Evolutionary conservation across 2,113 vertebrate genomes (phyloP).

Genomic region (Toxotes chatareus): DNA sequence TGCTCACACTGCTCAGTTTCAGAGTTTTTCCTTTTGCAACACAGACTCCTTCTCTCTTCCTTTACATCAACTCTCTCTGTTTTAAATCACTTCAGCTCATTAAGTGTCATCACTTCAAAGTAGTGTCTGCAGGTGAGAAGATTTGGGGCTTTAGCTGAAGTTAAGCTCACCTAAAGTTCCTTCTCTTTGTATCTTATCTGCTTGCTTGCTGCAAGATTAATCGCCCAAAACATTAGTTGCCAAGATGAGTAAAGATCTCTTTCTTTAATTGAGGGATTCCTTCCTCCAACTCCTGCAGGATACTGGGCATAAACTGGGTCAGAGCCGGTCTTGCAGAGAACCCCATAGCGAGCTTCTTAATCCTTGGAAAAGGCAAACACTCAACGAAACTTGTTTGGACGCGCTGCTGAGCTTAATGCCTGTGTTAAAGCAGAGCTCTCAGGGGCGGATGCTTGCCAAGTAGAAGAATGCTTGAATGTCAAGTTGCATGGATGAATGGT

Average conservation of each 20-base stretch:
- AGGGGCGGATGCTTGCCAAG: constrained; percentile 35
- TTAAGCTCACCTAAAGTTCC: neutral
- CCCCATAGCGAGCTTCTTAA: constrained; percentile 19
- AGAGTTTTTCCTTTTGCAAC: neutral
- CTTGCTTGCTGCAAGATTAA: constrained; percentile 5
- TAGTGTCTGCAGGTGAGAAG: neutral
- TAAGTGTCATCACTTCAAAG: neutral
- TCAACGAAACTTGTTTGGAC: constrained; percentile 45
- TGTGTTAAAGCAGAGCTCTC: neutral
- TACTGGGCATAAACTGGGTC: constrained; percentile 46
- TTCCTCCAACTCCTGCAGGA: neutral
- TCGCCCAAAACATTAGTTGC: neutral
- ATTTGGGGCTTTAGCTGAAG: neutral
- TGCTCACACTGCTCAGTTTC: constrained; percentile 3
- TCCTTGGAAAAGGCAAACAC: constrained; percentile 41
- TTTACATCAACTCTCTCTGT: neutral
- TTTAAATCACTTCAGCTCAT: neutral
- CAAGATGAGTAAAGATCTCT: neutral
- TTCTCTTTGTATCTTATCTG: neutral
- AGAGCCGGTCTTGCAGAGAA: neutral
- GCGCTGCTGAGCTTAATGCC: constrained; percentile 37
- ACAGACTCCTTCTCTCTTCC: neutral
- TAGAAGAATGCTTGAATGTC: constrained; percentile 35
- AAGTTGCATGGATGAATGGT: constrained; percentile 26
- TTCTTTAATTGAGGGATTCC: neutral